These are phyloP conservation scores for Mormyrus proboscirostris DNA, from an alignment of 2,797 vertebrate species.

Conservation along the genomic window DNA sequence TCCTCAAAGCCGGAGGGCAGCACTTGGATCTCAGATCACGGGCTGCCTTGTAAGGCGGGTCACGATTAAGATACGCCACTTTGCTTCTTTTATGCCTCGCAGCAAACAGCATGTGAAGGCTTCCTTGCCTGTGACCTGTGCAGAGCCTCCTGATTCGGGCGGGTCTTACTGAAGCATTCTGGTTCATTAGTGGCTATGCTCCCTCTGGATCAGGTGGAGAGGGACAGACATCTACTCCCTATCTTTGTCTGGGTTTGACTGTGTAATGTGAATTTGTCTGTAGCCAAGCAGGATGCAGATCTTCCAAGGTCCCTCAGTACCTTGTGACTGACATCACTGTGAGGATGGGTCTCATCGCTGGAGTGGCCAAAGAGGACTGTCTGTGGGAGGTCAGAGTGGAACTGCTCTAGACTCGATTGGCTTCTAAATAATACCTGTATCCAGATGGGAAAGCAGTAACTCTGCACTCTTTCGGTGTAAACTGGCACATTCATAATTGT, in stretches of 20 bases:
- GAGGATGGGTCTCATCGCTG: background rate
- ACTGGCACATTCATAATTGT: background rate
- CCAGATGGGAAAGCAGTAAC: background rate
- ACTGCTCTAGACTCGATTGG: background rate
- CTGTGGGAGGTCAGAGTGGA: background rate
- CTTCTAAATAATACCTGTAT: background rate
- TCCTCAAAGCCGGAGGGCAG: background rate
- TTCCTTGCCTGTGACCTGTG: background rate
- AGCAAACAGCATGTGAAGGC: background rate
- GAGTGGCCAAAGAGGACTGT: background rate
- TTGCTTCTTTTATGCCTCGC: background rate
- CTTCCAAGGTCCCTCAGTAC: background rate
- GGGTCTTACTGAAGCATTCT: background rate
- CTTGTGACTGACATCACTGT: background rate
- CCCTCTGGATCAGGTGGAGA: background rate
- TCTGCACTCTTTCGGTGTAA: background rate
- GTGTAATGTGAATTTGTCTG: background rate
- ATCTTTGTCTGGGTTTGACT: background rate
- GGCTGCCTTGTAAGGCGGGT: background rate
- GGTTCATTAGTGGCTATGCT: background rate
- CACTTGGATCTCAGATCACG: background rate
- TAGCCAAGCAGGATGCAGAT: background rate
- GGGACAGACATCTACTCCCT: background rate
- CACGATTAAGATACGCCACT: background rate
- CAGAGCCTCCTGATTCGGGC: background rate